Conservation (phyloP, 2,113 vertebrate species). For the Ornithorhynchus anatinus region DNA sequence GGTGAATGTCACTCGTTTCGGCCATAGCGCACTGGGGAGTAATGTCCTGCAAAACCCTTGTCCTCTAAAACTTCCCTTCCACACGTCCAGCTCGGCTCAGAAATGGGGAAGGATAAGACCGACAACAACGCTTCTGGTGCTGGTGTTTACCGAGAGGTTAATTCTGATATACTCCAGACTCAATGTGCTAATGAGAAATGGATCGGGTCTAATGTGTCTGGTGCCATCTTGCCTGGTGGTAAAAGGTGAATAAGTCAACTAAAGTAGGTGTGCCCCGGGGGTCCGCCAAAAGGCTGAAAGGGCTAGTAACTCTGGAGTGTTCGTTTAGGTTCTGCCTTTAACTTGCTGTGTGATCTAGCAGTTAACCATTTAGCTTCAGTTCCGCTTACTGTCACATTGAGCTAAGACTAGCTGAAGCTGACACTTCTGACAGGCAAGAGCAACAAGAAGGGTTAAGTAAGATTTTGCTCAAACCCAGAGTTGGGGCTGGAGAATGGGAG, state of each 20-base stretch:
- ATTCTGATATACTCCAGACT: not conserved
- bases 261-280: not conserved
- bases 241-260: not conserved
- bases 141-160: not conserved
- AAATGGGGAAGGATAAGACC: not conserved
- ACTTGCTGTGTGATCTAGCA: not conserved
- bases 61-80: too few species aligned
- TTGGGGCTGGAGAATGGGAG: not conserved
- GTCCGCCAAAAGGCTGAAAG: not conserved
- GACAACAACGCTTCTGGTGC: not conserved
- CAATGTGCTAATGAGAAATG: not conserved
- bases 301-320: not conserved
- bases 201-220: not conserved
- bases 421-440: constrained; percentile 15
- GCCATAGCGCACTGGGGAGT: not conserved
- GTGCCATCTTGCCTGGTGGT: not conserved
- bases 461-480: constrained; percentile 24
- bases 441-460: not conserved
- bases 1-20: not conserved
- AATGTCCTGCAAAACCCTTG: not conserved
- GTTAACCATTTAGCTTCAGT: constrained; percentile 7
- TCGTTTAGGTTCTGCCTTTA: not conserved
- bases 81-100: not conserved
- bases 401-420: not conserved
- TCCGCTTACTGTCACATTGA: constrained; percentile 42